Conservation (phyloP, 2,797 vertebrate genomes). For the Phrynocephalus vlangalii region DNA sequence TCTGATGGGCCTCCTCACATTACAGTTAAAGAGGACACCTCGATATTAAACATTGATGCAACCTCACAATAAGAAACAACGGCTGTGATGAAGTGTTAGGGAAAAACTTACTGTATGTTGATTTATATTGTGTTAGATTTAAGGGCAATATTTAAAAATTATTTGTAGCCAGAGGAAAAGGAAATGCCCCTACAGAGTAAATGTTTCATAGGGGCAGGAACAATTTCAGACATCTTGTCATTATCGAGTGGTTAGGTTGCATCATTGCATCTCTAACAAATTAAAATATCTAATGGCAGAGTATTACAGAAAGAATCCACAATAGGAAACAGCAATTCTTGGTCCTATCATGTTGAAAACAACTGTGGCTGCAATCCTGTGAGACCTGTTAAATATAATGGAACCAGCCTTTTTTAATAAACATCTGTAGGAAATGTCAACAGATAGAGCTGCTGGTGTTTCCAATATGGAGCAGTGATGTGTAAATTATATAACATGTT, state of each 20-base stretch:
- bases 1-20: constrained; percentile 80
- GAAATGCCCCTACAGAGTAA: constrained; percentile 23
- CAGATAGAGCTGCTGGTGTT: too few relatives aligned
- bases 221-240: constrained; percentile 23
- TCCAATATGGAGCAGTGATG: too few relatives aligned
- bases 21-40: constrained; percentile 84
- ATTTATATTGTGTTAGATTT: constrained; percentile 20
- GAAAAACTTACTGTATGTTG: constrained; percentile 27
- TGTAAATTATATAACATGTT: too few relatives aligned
- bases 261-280: background rate
- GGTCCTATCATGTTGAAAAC: background rate
- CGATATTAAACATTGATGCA: constrained; percentile 81
- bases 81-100: background rate
- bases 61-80: constrained; percentile 65
- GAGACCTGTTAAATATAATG: too few relatives aligned
- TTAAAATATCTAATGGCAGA: background rate
- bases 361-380: background rate
- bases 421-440: too few relatives aligned
- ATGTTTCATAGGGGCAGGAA: constrained; percentile 29
- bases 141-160: constrained; percentile 34
- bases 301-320: background rate
- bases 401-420: too few relatives aligned
- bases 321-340: background rate
- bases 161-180: constrained; percentile 52
- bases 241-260: background rate